Conservation (phyloP, 2,113 vertebrate genomes). For the Microcebus jonahi region DNA sequence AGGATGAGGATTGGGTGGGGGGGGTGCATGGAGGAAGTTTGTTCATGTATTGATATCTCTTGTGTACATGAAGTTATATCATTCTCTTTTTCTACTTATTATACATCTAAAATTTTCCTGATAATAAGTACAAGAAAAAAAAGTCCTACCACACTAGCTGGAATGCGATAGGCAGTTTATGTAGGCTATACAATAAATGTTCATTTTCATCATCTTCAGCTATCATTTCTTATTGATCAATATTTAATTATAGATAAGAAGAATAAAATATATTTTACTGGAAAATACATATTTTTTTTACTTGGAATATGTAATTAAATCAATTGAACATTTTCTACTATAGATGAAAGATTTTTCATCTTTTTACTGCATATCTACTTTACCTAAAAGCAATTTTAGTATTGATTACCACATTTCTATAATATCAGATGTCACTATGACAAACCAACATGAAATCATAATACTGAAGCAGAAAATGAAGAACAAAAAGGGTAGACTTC, state of each 20-base stretch:
- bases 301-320: not conserved
- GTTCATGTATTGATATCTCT: not conserved
- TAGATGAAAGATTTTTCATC: not conserved
- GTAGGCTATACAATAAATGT: not conserved
- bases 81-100: not conserved
- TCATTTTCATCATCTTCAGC: not conserved
- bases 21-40: not conserved
- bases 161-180: not conserved
- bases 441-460: not conserved
- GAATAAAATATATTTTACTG: not conserved
- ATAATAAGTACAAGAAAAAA: not conserved
- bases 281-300: not conserved
- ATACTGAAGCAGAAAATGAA: not conserved
- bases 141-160: not conserved
- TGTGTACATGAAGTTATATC: not conserved
- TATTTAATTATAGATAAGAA: not conserved
- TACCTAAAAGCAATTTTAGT: not conserved
- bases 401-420: not conserved
- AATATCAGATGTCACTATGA: not conserved
- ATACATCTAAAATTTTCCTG: not conserved
- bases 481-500: not conserved
- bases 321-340: not conserved
- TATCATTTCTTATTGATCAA: not conserved
- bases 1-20: not conserved
- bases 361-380: not conserved